Base-by-base conservation (phyloP, 92 coral and sea anemone species). In the Anthopleura xanthogrammica region DNA sequence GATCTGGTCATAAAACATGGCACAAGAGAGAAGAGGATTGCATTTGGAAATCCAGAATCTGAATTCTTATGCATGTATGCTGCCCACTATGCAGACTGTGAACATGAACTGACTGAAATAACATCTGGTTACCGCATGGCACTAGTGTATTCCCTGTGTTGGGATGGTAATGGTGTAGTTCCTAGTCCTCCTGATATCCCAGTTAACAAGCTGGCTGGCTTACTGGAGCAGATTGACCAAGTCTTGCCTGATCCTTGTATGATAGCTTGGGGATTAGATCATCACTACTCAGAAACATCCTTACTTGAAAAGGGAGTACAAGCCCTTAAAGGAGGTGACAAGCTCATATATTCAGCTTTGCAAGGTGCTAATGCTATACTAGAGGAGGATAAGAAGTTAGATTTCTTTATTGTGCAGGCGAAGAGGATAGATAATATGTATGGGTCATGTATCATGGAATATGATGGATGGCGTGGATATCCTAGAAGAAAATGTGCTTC, bases 41-140 rank as follows among this genome's bases (percentile, higher is more conserved):
- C 20, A 17, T 41, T 85, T 54, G 83, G 82, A 41, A 75, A 73
- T 52, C 77, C 78, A 24, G 80, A 79, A 52, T 79, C 88, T 66
- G 43, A 29, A 29, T 85, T 68, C 68, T 79, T 17, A 9, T 86
- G 89, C 60, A 73, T 80, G 57, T 86, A 86, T 57, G 89, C 85
- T 46, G 89, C 85, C 17, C 89, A 72, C 54, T 86, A 86, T 66
- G 75, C 82, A 12, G 89, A 86, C 42, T 86, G 89, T 86, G 89
- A 86, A 66, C 86, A 86, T 50, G 86, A 86, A 60, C 77, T 86
- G 13, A 74, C 86, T 14, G 86, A 86, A 55, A 76, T 86, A 29
- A 75, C 20, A 56, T 81, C 82, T 54, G 89, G 89, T 14, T 86
- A 86, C 29, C 80, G 86, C 50, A 78, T 86, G 76, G 89, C 89